Conservation (phyloP, 2,888 invertebrate species). For the Linyphia triangularis region DNA sequence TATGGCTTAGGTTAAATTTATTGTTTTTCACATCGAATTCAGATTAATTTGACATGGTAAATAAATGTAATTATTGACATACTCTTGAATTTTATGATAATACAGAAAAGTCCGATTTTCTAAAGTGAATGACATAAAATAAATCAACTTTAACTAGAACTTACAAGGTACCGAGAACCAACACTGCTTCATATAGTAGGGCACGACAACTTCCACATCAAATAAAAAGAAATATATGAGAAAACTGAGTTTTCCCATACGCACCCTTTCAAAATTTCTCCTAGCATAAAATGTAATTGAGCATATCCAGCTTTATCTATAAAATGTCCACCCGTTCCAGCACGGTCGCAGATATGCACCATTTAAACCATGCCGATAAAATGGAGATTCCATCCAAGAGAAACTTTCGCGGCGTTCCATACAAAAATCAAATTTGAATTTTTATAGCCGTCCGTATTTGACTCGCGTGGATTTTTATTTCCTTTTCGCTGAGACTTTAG, state of each 20-base stretch:
- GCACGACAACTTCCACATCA: too few species aligned
- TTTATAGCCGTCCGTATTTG: conserved; percentile 46
- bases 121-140: too few species aligned
- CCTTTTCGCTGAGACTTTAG: conserved; percentile 2
- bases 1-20: too few species aligned
- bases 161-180: too few species aligned
- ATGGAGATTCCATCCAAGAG: conserved; percentile 14
- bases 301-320: conserved; percentile 15
- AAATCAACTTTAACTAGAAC: too few species aligned
- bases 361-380: conserved; percentile 47
- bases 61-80: too few species aligned
- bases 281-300: conserved; percentile 33
- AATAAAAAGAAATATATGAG: not conserved
- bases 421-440: conserved; percentile 60
- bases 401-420: conserved; percentile 31
- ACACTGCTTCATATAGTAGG: too few species aligned
- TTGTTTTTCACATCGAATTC: too few species aligned
- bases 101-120: too few species aligned
- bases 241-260: not conserved
- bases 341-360: conserved; percentile 38
- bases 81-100: too few species aligned
- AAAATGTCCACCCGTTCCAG: conserved; percentile 36
- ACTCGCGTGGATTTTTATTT: not conserved
- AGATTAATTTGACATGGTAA: too few species aligned
- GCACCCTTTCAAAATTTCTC: not conserved